Conservation (phyloP, 2,113 vertebrate species). For the Lagenorhynchus albirostris region DNA sequence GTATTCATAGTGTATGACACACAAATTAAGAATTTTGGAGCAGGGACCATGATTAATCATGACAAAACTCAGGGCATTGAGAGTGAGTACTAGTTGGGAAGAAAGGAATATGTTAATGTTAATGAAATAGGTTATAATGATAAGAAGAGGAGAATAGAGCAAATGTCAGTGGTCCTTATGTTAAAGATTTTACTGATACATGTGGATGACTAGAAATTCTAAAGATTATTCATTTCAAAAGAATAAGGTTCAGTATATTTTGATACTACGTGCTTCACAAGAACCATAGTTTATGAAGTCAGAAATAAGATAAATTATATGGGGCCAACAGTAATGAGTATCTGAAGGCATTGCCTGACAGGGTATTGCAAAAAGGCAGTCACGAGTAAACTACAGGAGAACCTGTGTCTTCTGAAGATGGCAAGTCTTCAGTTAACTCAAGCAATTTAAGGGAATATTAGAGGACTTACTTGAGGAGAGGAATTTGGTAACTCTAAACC, state of each 20-base stretch:
- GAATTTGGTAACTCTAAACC: background rate
- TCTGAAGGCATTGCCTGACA: background rate
- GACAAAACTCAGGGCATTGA: background rate
- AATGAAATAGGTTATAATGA: background rate
- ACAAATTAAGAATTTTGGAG: background rate
- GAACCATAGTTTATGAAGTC: background rate
- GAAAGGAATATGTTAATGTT: background rate
- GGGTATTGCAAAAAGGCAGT: background rate
- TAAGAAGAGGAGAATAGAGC: background rate
- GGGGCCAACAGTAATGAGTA: background rate
- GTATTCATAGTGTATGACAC: background rate
- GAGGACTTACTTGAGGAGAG: background rate
- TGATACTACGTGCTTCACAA: background rate
- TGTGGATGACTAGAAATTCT: background rate
- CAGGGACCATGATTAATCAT: background rate
- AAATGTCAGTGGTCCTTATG: background rate
- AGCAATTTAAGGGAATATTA: background rate
- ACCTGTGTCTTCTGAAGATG: background rate
- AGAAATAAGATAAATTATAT: background rate
- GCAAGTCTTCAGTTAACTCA: background rate
- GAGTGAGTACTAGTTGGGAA: fast-evolving
- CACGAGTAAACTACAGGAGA: background rate
- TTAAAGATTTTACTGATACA: background rate
- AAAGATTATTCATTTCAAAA: background rate
- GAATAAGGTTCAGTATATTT: background rate